phyloP scores from a whole-genome alignment of 1,140 invertebrate genomes.

The Onthophagus taurus region DNA sequence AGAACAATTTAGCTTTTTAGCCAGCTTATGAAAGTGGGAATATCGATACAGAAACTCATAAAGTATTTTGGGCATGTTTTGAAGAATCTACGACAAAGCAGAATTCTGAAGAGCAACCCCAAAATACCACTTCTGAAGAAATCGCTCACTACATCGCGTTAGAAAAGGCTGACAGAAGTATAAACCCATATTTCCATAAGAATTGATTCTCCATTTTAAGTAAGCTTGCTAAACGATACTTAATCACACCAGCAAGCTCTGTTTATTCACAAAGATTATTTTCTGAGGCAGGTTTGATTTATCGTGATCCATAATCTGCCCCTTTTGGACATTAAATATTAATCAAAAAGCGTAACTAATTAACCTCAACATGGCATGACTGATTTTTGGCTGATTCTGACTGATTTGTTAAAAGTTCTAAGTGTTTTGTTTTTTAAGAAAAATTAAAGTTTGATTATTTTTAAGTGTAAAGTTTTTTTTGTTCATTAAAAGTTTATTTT shows the following conservation, averaged over 20 bases:
- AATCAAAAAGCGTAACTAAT: not conserved
- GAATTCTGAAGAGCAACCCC: not conserved
- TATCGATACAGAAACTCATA: not conserved
- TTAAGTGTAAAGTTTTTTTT: not conserved
- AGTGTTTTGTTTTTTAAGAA: not conserved
- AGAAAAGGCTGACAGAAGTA: slow-evolving; percentile 1
- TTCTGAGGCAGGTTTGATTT: not conserved
- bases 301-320: not conserved
- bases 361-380: not conserved
- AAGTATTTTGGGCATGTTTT: slow-evolving; percentile 1
- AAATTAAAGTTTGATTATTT: slow-evolving; percentile 1
- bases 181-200: slow-evolving; percentile 1
- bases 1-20: no score
- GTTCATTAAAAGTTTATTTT: slow-evolving; percentile 2
- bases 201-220: not conserved
- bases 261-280: slow-evolving; percentile 6
- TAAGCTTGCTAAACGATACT: slow-evolving; percentile 1
- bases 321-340: slow-evolving; percentile 2
- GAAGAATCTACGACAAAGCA: slow-evolving; percentile 1
- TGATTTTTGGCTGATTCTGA: not conserved
- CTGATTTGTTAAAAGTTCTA: no score
- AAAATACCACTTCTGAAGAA: slow-evolving; percentile 1
- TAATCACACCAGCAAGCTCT: not conserved
- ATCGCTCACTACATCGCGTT: slow-evolving; percentile 1
- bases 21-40: not conserved